Percentiles rank a stretch among this genome's conserved stretches.
Conservation (phyloP, 2,113 vertebrate species). For the Fulica atra region DNA sequence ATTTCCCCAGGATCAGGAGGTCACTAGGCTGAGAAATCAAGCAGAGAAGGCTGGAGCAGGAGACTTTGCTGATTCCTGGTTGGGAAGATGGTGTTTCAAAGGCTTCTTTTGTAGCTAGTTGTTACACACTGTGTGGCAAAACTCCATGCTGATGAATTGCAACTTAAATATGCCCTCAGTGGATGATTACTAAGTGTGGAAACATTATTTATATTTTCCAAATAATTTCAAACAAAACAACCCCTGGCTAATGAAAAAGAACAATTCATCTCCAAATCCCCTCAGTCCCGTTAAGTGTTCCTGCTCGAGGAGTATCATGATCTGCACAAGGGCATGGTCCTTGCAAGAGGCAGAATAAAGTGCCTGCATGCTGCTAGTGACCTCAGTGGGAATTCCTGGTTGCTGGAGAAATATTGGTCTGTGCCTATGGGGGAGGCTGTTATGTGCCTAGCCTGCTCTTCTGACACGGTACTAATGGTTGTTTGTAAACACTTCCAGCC, state of each 20-base stretch:
- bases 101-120: background rate
- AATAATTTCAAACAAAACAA: conserved; percentile 38
- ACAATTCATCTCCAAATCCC: background rate
- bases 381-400: conserved; percentile 13
- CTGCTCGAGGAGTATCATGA: background rate
- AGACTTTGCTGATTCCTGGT: background rate
- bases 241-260: conserved; percentile 3
- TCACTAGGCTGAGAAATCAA: background rate
- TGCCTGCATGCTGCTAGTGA: background rate
- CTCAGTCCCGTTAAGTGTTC: background rate
- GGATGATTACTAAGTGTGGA: conserved; percentile 8
- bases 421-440: background rate
- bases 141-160: background rate
- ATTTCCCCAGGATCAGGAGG: background rate
- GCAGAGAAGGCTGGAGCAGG: background rate
- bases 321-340: background rate
- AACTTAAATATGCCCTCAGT: conserved; percentile 17
- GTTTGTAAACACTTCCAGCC: conserved; percentile 29
- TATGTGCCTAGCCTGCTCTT: background rate
- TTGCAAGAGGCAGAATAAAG: background rate
- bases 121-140: background rate
- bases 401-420: conserved; percentile 40
- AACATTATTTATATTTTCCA: conserved; percentile 47
- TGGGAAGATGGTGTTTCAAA: background rate
- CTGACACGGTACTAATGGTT: background rate